These are phyloP conservation scores for Xenopus petersii DNA, from an alignment of 2,797 vertebrate genomes.

Conservation along the genomic window DNA sequence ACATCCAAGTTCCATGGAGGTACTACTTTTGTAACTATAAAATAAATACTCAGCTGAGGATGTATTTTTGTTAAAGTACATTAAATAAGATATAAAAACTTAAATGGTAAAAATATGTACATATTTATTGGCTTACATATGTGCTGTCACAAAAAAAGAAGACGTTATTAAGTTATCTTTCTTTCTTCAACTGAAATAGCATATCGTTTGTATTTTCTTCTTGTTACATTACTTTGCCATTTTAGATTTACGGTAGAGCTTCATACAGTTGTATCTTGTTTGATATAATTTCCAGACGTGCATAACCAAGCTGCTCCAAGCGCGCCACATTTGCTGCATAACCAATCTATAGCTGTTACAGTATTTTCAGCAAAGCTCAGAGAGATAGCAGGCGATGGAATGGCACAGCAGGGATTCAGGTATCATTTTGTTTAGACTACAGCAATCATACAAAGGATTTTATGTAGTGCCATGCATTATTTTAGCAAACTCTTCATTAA, in stretches of 20 bases:
- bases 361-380: background rate
- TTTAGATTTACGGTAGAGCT: no score
- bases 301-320: background rate
- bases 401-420: slow-evolving; percentile 15
- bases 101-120: no score
- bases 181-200: no score
- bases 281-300: background rate
- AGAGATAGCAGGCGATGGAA: background rate
- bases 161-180: no score
- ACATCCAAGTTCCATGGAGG: no score
- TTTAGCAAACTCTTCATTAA: slow-evolving; percentile 59
- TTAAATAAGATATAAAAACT: no score
- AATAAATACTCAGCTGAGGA: no score
- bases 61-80: background rate
- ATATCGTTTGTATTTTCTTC: no score
- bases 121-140: no score
- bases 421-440: slow-evolving; percentile 48
- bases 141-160: no score
- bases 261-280: background rate
- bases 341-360: background rate
- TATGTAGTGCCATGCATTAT: slow-evolving; percentile 49
- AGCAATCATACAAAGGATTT: slow-evolving; percentile 48
- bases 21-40: no score
- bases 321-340: background rate
- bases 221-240: no score